These are phyloP conservation scores for Sebastes jordani DNA, from an alignment of 2,797 vertebrate species.

Conservation along the genomic window DNA sequence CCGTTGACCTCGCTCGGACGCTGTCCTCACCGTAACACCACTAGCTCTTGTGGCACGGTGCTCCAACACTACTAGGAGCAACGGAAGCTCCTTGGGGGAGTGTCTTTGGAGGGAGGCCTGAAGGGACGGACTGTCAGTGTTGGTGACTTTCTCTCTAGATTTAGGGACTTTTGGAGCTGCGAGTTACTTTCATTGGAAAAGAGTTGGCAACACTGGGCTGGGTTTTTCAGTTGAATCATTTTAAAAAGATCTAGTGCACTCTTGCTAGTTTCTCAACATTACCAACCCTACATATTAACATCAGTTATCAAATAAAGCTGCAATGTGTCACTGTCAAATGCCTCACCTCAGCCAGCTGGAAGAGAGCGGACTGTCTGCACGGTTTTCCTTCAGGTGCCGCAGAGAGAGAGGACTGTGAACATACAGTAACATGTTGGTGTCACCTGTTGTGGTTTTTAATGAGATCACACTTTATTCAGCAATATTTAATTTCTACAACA, in stretches of 20 bases:
- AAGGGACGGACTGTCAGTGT: no score
- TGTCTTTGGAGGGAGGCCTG: no score
- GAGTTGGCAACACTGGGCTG: no score
- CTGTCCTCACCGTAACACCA: no score
- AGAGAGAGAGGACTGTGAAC: constrained; percentile 86
- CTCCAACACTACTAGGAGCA: no score
- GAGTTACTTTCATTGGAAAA: no score
- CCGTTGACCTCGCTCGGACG: no score
- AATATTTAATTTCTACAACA: not conserved
- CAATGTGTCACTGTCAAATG: not conserved
- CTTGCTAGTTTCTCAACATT: not conserved
- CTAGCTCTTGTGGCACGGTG: no score
- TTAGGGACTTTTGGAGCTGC: no score
- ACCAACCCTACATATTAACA: no score
- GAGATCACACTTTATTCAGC: not conserved
- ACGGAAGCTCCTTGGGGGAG: no score
- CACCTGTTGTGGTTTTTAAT: constrained; percentile 38
- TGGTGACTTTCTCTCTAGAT: no score
- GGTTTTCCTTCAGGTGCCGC: constrained; percentile 87
- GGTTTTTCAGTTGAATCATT: not conserved
- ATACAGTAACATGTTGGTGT: constrained; percentile 76
- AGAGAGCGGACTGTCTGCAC: constrained; percentile 92
- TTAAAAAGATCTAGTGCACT: not conserved
- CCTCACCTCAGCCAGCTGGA: constrained; percentile 95
- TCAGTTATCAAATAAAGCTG: not conserved